Evolutionary conservation across 2,888 invertebrate species (phyloP).

Genomic region (Chrysolina oricalcia): DNA sequence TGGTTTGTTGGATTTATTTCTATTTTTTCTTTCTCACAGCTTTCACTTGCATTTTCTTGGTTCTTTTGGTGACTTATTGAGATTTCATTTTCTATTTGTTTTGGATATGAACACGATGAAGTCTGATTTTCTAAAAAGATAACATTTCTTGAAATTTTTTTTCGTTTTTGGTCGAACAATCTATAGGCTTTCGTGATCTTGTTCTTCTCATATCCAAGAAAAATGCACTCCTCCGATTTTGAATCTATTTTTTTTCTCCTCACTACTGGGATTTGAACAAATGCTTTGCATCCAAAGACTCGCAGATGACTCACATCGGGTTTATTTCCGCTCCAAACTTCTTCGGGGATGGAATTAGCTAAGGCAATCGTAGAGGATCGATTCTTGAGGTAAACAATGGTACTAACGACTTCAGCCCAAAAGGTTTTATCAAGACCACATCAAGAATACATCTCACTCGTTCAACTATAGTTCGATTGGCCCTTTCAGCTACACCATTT

Average conservation of each 20-base stretch:
- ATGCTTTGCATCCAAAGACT: slow-evolving; percentile 30
- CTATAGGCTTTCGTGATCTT: slow-evolving; percentile 25
- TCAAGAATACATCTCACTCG: slow-evolving; percentile 9
- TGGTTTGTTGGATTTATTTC: background rate
- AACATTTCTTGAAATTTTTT: slow-evolving; percentile 21
- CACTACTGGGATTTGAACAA: slow-evolving; percentile 2
- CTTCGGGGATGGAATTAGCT: slow-evolving; percentile 18
- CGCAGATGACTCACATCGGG: slow-evolving; percentile 7
- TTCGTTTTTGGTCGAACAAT: slow-evolving; percentile 13
- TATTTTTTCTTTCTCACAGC: background rate
- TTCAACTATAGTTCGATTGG: background rate
- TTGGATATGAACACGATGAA: background rate
- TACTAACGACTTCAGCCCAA: slow-evolving; percentile 29
- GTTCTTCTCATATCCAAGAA: slow-evolving; percentile 16
- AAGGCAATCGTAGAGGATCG: slow-evolving; percentile 21
- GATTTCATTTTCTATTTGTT: slow-evolving; percentile 24
- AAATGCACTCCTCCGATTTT: slow-evolving; percentile 23
- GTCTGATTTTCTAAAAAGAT: slow-evolving; percentile 5
- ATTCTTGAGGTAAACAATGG: slow-evolving; percentile 29
- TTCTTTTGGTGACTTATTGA: background rate
- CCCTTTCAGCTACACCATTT: background rate
- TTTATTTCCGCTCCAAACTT: slow-evolving; percentile 32
- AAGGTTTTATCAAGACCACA: slow-evolving; percentile 3
- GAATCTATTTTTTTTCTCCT: slow-evolving; percentile 25
- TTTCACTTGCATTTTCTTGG: background rate